phyloP scores from a whole-genome alignment of 1,140 invertebrate genomes.

The Hyposmocoma kahamanoa region DNA sequence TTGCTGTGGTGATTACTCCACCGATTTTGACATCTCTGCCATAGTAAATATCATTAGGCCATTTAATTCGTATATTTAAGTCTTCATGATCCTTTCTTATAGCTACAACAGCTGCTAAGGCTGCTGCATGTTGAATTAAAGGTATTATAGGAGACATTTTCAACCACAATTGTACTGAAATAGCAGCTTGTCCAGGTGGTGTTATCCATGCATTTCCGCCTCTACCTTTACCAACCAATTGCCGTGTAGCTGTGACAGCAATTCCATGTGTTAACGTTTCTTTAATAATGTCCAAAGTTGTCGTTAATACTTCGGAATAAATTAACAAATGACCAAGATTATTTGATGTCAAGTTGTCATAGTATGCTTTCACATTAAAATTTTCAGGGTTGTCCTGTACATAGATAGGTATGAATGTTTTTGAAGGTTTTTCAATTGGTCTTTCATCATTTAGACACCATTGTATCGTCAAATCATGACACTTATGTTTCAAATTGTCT shows the following conservation, averaged over 20 bases:
- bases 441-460: not conserved
- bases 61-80: not conserved
- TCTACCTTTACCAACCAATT: not conserved
- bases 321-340: not conserved
- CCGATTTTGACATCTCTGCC: not conserved
- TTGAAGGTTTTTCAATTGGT: not conserved
- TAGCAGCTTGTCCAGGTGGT: not conserved
- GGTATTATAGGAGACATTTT: not conserved
- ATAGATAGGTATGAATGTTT: not conserved
- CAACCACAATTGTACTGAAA: not conserved
- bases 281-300: not conserved
- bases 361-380: not conserved
- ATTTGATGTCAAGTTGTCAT: not conserved
- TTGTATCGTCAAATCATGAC: not conserved
- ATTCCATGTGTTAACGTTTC: not conserved
- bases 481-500: no score
- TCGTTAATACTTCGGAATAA: not conserved
- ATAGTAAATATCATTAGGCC: conserved; percentile 1
- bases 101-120: not conserved
- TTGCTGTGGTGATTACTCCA: not conserved
- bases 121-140: not conserved
- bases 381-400: not conserved
- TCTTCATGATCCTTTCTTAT: not conserved
- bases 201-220: not conserved
- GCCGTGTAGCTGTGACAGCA: not conserved